These are phyloP conservation scores for Sebastes vulpes DNA, from an alignment of 2,797 vertebrate genomes.

Conservation along the genomic window DNA sequence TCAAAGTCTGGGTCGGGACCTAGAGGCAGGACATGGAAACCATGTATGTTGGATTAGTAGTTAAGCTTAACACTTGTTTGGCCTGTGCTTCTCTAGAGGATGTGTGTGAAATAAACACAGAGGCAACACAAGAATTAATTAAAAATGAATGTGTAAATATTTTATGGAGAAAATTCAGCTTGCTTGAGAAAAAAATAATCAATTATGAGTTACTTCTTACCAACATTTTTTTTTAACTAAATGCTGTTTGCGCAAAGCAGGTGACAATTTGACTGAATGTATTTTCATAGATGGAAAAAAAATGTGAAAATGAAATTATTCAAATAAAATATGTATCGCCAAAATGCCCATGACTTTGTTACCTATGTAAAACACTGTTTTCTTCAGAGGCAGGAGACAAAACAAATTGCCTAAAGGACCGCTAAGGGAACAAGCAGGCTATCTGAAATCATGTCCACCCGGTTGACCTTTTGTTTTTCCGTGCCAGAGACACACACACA, in stretches of 20 bases:
- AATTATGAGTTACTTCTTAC: background rate
- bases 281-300: background rate
- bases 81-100: background rate
- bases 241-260: background rate
- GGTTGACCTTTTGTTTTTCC: constrained; percentile 81
- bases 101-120: background rate
- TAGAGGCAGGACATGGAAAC: background rate
- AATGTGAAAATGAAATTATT: background rate
- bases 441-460: constrained; percentile 67
- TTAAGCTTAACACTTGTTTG: background rate
- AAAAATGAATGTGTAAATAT: background rate
- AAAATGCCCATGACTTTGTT: background rate
- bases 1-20: constrained; percentile 41
- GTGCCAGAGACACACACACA: constrained; percentile 50
- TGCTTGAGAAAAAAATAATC: background rate
- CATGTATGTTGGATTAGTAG: background rate
- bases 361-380: constrained; percentile 3
- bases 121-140: background rate
- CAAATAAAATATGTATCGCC: background rate
- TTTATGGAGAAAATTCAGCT: background rate
- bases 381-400: constrained; percentile 18
- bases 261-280: background rate
- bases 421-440: constrained; percentile 35
- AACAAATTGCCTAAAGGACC: constrained; percentile 49
- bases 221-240: background rate